These are phyloP conservation scores for Mycteria americana DNA, from an alignment of 2,797 vertebrate species.

Conservation along the genomic window DNA sequence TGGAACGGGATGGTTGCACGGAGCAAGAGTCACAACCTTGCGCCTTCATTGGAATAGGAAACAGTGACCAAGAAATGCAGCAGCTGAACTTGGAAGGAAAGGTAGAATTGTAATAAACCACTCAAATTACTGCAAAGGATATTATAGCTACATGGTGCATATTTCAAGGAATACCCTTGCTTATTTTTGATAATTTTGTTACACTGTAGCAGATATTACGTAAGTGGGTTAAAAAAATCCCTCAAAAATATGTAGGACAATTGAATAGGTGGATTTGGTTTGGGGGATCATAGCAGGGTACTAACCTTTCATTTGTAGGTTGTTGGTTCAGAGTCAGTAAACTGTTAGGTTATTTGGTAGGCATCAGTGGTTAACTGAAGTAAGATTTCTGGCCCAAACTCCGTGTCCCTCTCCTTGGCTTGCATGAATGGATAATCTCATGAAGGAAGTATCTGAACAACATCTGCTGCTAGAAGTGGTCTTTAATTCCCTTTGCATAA, in stretches of 20 bases:
- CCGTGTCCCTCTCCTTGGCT: neutral
- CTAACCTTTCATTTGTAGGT: neutral
- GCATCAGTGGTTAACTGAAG: neutral
- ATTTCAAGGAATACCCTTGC: neutral
- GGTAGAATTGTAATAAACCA: conserved; percentile 71
- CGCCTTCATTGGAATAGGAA: conserved; percentile 98
- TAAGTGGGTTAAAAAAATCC: neutral
- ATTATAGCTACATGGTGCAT: neutral
- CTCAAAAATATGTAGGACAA: neutral
- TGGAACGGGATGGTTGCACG: conserved; percentile 95
- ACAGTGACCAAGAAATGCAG: conserved; percentile 99
- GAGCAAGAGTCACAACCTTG: conserved; percentile 98
- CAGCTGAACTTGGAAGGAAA: conserved; percentile 99
- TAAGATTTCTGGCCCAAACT: neutral
- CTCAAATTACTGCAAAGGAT: neutral
- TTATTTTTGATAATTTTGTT: neutral
- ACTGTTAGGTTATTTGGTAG: neutral
- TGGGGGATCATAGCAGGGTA: neutral
- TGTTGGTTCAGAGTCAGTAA: neutral
- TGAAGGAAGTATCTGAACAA: neutral
- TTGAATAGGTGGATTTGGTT: neutral
- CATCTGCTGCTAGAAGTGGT: neutral
- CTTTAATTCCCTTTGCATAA: neutral
- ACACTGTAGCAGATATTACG: neutral
- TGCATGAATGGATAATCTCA: neutral